phyloP scores from a whole-genome alignment of 2,797 vertebrate genomes.

The Limosa lapponica region DNA sequence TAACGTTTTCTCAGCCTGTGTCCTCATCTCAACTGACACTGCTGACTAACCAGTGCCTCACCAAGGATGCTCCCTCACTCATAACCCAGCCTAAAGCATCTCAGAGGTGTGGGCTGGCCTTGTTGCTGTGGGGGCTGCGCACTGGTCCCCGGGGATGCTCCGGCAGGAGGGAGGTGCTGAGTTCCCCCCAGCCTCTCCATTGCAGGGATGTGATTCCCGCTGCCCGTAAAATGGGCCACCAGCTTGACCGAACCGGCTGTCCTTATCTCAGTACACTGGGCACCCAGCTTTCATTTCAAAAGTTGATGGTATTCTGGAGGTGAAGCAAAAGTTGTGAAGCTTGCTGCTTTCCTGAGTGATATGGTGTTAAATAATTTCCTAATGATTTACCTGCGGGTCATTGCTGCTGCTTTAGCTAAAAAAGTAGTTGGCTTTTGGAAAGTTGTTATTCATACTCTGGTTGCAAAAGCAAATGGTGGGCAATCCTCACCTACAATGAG shows the following conservation, averaged over 20 bases:
- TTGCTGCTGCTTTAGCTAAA: background rate
- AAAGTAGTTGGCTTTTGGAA: background rate
- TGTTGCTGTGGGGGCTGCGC: background rate
- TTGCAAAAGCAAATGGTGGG: background rate
- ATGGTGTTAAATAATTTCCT: background rate
- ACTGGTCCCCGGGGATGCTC: background rate
- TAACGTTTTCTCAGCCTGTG: background rate
- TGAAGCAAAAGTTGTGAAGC: background rate
- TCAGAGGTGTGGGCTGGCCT: background rate
- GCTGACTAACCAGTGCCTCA: background rate
- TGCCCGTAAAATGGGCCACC: too few species aligned
- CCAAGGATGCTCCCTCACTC: background rate
- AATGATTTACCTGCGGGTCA: background rate
- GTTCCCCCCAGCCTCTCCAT: background rate
- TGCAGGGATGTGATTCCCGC: accelerated
- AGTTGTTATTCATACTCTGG: background rate
- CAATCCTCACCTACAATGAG: background rate
- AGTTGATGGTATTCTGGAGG: background rate
- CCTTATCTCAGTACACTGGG: background rate
- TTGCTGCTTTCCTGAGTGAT: background rate
- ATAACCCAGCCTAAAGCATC: background rate
- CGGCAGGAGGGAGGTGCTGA: background rate
- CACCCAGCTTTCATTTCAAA: background rate
- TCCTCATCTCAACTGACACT: background rate
- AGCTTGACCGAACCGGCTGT: background rate